These are phyloP conservation scores for Parnassius glacialis DNA, from an alignment of 2,888 invertebrate species.

Conservation along the genomic window DNA sequence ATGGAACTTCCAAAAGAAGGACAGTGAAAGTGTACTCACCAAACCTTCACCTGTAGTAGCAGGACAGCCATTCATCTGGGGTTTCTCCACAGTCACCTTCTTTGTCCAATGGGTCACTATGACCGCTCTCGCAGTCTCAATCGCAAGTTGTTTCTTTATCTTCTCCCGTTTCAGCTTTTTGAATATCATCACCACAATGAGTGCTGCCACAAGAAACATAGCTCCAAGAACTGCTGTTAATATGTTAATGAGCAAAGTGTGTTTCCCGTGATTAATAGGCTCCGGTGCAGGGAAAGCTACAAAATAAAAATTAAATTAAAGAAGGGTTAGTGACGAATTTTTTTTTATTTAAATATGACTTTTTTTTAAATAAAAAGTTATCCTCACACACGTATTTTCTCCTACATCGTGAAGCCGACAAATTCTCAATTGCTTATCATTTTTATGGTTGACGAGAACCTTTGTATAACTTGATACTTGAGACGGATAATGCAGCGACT, in stretches of 20 bases:
- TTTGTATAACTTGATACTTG: no score
- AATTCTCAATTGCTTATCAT: no score
- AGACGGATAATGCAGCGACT: no score
- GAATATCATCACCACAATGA: slow-evolving; percentile 84
- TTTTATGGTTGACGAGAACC: no score
- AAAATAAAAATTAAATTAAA: slow-evolving; percentile 20
- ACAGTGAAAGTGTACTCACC: slow-evolving; percentile 55
- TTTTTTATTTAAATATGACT: no score
- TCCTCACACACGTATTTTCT: no score
- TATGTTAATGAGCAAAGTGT: slow-evolving; percentile 80
- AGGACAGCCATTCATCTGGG: slow-evolving; percentile 82
- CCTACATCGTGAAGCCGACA: no score
- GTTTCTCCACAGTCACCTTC: slow-evolving; percentile 93
- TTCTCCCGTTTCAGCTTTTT: slow-evolving; percentile 88
- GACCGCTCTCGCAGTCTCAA: slow-evolving; percentile 89
- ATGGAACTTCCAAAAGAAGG: no score
- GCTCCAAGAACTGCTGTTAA: slow-evolving; percentile 81
- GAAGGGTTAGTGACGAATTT: neutral
- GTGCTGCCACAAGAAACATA: slow-evolving; percentile 80
- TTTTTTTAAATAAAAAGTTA: no score
- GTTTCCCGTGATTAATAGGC: slow-evolving; percentile 66
- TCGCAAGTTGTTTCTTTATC: slow-evolving; percentile 88
- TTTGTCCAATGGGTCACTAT: slow-evolving; percentile 95
- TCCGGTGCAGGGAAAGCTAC: slow-evolving; percentile 61
- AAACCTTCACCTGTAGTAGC: slow-evolving; percentile 83